Percentiles rank a stretch among this genome's conserved stretches.
phyloP scores from a whole-genome alignment of 1,140 invertebrate genomes.

The Drosophila simulans region DNA sequence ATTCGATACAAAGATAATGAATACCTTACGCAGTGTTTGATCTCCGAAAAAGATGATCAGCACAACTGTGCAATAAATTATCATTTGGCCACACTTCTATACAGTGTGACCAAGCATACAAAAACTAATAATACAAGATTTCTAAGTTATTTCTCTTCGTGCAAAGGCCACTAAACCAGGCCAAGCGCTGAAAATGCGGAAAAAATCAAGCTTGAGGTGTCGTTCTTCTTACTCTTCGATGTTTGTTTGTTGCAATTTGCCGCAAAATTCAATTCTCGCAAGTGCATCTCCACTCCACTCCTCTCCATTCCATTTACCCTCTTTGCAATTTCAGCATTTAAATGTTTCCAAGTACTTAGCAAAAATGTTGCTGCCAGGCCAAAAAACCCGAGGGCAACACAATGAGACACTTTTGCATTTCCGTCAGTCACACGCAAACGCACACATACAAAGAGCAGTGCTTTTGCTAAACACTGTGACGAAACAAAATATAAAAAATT shows the following conservation, averaged over 20 bases:
- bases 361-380: slow-evolving; percentile 65
- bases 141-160: not conserved
- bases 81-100: not conserved
- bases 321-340: slow-evolving; percentile 60
- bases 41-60: not conserved
- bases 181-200: slow-evolving; percentile 7
- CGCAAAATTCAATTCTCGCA: slow-evolving; percentile 49
- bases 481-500: slow-evolving; percentile 63
- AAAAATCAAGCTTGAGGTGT: slow-evolving; percentile 40
- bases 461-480: slow-evolving; percentile 67
- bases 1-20: not conserved
- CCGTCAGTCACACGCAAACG: slow-evolving; percentile 52
- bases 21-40: too few species aligned
- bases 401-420: slow-evolving; percentile 78
- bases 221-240: slow-evolving; percentile 17
- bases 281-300: slow-evolving; percentile 18
- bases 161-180: slow-evolving; percentile 2
- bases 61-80: not conserved
- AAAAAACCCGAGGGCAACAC: slow-evolving; percentile 42
- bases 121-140: too few species aligned
- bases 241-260: slow-evolving; percentile 30
- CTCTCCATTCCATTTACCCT: slow-evolving; percentile 21
- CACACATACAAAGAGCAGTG: slow-evolving; percentile 32
- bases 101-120: too few species aligned
- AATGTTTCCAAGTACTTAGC: slow-evolving; percentile 77